A percentile compares a stretch with the other conserved stretches of the same genome.
Evolutionary conservation across 2,113 vertebrate genomes (phyloP).

Genomic region (Pardalotus punctatus): DNA sequence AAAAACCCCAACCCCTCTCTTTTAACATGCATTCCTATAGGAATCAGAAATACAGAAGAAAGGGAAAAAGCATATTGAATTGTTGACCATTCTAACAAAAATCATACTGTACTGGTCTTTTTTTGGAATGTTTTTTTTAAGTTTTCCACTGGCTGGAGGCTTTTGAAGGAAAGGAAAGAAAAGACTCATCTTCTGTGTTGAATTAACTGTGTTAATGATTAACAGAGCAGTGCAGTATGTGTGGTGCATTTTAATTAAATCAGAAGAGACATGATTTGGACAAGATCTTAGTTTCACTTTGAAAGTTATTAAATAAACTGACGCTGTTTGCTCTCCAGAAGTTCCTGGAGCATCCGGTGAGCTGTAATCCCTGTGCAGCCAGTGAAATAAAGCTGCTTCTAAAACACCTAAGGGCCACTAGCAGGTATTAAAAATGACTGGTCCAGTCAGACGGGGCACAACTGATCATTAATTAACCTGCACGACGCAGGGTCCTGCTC

Average conservation of each 20-base stretch:
- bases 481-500: neutral
- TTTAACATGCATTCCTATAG: constrained; percentile 18
- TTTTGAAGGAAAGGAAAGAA: constrained; percentile 45
- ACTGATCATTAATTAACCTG: neutral
- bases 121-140: neutral
- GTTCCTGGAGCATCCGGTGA: constrained; percentile 53
- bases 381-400: constrained; percentile 24
- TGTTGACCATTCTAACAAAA: constrained; percentile 43
- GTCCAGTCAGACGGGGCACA: neutral
- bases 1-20: neutral
- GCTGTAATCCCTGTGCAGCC: constrained; percentile 21
- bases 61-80: neutral
- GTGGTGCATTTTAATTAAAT: constrained; percentile 67
- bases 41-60: constrained; percentile 6
- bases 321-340: constrained; percentile 46
- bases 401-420: neutral
- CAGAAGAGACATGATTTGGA: constrained; percentile 66
- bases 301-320: constrained; percentile 69
- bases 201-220: constrained; percentile 63
- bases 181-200: constrained; percentile 54
- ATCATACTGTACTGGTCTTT: constrained; percentile 1
- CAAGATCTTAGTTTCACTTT: constrained; percentile 69
- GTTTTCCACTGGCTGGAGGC: constrained; percentile 20
- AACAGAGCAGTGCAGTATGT: constrained; percentile 63
- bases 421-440: neutral